These are phyloP conservation scores for Micromussa lordhowensis DNA, from an alignment of 92 coral and sea anemone species.

Conservation along the genomic window DNA sequence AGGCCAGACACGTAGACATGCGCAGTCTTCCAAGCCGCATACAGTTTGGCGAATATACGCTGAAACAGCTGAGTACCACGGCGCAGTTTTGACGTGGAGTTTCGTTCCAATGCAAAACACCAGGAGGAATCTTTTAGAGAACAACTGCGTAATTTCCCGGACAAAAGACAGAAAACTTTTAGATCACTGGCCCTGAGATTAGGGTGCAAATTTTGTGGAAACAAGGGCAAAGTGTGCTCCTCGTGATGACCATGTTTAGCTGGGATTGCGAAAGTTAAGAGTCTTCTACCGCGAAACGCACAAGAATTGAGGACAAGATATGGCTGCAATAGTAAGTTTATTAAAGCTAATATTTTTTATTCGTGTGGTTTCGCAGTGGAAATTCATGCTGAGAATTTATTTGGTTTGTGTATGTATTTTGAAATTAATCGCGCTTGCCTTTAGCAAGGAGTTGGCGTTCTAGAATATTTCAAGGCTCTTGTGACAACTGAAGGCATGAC, in stretches of 20 bases:
- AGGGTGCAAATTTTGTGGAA: neutral
- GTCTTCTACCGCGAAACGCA: neutral
- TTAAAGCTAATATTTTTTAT: constrained; percentile 4
- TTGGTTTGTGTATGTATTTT: neutral
- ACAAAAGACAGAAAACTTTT: neutral
- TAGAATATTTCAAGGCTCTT: neutral
- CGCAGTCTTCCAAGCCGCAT: neutral
- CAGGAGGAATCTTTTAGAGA: neutral
- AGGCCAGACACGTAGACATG: constrained; percentile 8
- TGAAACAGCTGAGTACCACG: constrained; percentile 2
- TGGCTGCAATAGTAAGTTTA: constrained; percentile 40
- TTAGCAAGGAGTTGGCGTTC: neutral
- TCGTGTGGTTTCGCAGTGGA: constrained; percentile 12
- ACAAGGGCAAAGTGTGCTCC: neutral
- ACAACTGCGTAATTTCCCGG: neutral
- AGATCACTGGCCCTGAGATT: neutral
- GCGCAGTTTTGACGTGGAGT: constrained; percentile 58
- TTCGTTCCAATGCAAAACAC: constrained; percentile 36
- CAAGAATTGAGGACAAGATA: neutral
- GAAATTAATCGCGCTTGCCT: neutral
- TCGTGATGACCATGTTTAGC: neutral
- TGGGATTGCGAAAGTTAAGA: neutral
- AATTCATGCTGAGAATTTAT: constrained; percentile 25
- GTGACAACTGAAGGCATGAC: neutral
- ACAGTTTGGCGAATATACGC: neutral